Base-by-base conservation (phyloP, 2,888 invertebrate genomes). In the Therioaphis trifolii region DNA sequence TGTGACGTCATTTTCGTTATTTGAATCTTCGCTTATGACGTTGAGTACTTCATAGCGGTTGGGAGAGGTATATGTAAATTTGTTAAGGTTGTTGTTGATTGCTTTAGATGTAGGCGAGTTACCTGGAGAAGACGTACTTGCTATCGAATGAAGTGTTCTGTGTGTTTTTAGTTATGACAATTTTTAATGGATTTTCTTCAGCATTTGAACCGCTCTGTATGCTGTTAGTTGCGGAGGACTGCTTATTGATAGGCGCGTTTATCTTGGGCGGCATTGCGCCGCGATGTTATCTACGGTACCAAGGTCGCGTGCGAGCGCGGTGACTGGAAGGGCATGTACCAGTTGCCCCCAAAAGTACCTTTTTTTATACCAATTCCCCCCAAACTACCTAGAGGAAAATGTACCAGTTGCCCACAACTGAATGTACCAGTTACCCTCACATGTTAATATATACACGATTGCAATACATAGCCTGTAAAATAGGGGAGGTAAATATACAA, bases 61-160 rank as follows among this genome's bases (percentile, higher is more conserved):
- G 35, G 69, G 69, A 69, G 69, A 24, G 40, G 69, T 24, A 18
- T 15, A 66, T 35, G 66, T 66, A 24, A 21, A 69, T 69, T 35
- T 35, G 14, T 21, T 69, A 21, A 24, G 5, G n/a, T 46, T 15
- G 21, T 40, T 43, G n/a, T 69, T 69, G 15, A 21, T 69, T 12
- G 24, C 69, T 69, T 69, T 69, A 21, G 69, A 69, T 69, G 4
- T 69, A 1, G 69, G 43, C 21, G 69, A 43, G 4, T 11, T 69
- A 69, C 69, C 43, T 46, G 46, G 69, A 43, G 43, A 43, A 24
- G 69, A 46, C n/a, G 40, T 21, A 21, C 69, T 43, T 21, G n/a
- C 21, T 24, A 21, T 4, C 43, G 4, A 46, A 7, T 43, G n/a
- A 18, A 66, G 9, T 66, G 35, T 66, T 66, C 9, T 66, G 46